A percentile compares a stretch with the other conserved stretches of the same genome.
These are phyloP conservation scores for Drosophila subquinaria DNA, from an alignment of 2,888 invertebrate genomes.

Conservation along the genomic window DNA sequence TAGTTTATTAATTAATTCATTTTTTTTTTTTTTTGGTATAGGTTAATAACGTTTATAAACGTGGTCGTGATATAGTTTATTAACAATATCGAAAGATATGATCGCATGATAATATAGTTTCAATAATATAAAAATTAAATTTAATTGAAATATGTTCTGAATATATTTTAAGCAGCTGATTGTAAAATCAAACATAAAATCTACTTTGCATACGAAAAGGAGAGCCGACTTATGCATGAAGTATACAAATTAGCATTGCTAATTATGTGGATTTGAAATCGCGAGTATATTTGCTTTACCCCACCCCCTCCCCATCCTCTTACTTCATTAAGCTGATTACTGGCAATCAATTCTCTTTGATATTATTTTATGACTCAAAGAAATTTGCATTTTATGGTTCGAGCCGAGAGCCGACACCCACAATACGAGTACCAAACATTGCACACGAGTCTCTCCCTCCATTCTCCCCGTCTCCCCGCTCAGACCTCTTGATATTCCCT, in stretches of 20 bases:
- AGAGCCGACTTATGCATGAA: background rate
- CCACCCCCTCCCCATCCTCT: background rate
- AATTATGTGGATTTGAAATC: conserved; percentile 20
- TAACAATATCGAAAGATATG: too few species aligned
- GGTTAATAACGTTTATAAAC: too few species aligned
- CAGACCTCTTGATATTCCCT: conserved; percentile 21
- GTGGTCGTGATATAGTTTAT: too few species aligned
- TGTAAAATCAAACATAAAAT: background rate
- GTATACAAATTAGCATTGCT: conserved; percentile 38
- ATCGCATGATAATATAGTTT: too few species aligned
- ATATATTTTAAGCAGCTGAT: background rate
- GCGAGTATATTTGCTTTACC: conserved; percentile 5
- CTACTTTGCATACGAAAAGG: background rate
- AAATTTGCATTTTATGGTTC: conserved; percentile 62
- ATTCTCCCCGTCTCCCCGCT: background rate
- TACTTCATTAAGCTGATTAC: conserved; percentile 23
- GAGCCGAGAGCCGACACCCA: conserved; percentile 62
- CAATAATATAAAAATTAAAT: too few species aligned
- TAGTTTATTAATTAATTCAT: too few species aligned
- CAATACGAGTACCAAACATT: conserved; percentile 30
- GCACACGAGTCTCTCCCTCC: conserved; percentile 14
- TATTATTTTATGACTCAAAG: conserved; percentile 69
- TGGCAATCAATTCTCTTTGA: conserved; percentile 38
- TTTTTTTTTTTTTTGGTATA: too few species aligned
- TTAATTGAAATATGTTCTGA: too few species aligned